Base-by-base conservation (phyloP, 1,140 invertebrate species). In the roundworm (Caenorhabditis elegans) region DNA sequence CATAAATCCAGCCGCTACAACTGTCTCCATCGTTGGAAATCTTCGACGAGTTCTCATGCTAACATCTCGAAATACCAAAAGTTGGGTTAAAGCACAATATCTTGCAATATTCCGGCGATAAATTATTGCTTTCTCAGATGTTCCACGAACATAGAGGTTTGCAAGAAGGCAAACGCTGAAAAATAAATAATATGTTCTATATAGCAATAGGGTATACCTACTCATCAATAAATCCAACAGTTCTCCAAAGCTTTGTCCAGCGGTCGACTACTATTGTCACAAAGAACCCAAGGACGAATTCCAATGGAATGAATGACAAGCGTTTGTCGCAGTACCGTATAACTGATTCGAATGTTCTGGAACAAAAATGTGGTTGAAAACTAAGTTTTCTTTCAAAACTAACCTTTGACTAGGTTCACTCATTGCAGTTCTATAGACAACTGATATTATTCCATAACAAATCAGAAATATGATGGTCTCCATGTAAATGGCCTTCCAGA, bases 1-100 rank as follows among this genome's bases (percentile, higher is more conserved):
- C 39, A 90, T 82, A n/a, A 88, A 80, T 82, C 87, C 88, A 10
- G 84, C 85, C 6, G 86, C 89, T n/a, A 87, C 83, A 3, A 89
- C 55, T 17, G 89, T 86, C 17, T 90, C 87, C 80, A 90, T 76
- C 6, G 87, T 88, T 2, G 88, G 88, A 47, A 88, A 87, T 43
- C 88, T 77, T 34, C 86, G 84, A 60, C 87, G 51, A 22, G 85
- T 86, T 82, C 89, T 83, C 86, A 89, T 82, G 49, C 87, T 87
- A 22, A 88, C 89, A 53, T 88, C 87, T 15, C 86, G 82, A 31
- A 86, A 86, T 1, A 82, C 88, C 19, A 84, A 55, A 24, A 84
- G 60, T 55, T 84, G 78, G 2, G 48, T 48, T 5, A 82, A 51
- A 48, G 60, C 81, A 51, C 75, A 77, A 36, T 82, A 82, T 49